Evolutionary conservation across 2,888 invertebrate species (phyloP), one percentile per base, ranked within the genome.

Genomic region (Tipula confusa): DNA sequence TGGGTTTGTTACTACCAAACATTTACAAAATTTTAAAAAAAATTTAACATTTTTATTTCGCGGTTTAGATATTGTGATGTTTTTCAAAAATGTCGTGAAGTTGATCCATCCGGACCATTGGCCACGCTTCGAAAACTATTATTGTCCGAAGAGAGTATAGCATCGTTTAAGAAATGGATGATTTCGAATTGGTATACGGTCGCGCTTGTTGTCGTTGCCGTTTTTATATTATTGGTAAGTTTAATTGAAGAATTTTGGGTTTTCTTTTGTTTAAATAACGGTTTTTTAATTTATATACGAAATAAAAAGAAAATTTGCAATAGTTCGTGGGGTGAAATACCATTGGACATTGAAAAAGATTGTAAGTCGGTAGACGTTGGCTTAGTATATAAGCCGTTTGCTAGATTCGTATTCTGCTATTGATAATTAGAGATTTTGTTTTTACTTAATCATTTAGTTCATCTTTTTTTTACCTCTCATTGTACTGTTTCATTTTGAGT

Each of bases 141-240:
- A 83, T 91, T 97, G 83, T 96, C 96, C 0, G 97, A 97, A 88
- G 96, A 97, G 89, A 96, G 96, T 87, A 93, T 97, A 85, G 96
- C 96, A 64, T 95, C 95, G 85, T 95, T 97, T 89, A 94, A 94
- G 88, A 93, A 93, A 87, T 97, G 97, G 97, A 92, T 97, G 87
- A 91, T 94, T 86, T 93, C 94, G 83, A 96, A 98, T 89, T 98
- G 98, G 98, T 98, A 97, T 88, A 95, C 95, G 0, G 96, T 96
- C 83, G 93, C 95, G 79, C 91, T 95, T 83, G 94, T 95, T 85
- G 91, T 94, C 85, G 91, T 94, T 33, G 93, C 93, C 13, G 94
- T 95, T 29, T 91, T 97, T 86, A 91, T 95, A 15, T 89, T 97
- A 83, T 90, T 97, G 94, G 97, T 97, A 90, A 93, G 95, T 93